phyloP scores from a whole-genome alignment of 2,797 vertebrate genomes.

The Melanotaenia parkinsoni region DNA sequence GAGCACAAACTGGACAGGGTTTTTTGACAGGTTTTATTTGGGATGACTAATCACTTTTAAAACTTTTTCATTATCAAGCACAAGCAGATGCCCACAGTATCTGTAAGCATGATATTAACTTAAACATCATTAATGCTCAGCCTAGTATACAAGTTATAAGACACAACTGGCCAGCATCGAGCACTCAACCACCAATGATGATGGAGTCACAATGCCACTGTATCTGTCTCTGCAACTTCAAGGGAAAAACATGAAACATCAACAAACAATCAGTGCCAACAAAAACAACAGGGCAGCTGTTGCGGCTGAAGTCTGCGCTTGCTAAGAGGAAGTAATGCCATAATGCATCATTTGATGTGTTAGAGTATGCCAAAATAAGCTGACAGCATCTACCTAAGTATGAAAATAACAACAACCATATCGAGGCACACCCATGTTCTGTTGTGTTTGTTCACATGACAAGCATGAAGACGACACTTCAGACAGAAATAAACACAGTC shows the following conservation, averaged over 20 bases:
- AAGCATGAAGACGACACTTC: constrained; percentile 1
- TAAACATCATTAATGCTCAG: not conserved
- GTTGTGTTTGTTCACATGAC: constrained; percentile 11
- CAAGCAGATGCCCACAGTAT: not conserved
- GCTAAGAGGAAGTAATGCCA: constrained; percentile 23
- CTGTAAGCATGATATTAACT: not conserved
- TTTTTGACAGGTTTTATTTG: constrained; percentile 2
- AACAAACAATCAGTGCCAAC: constrained; percentile 45
- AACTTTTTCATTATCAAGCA: not conserved
- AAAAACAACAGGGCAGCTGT: constrained; percentile 24
- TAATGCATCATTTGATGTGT: constrained; percentile 13
- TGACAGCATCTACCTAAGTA: constrained; percentile 10
- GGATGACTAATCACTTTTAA: not conserved
- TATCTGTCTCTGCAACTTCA: constrained; percentile 25
- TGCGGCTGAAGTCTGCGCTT: constrained; percentile 14
- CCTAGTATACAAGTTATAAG: not conserved
- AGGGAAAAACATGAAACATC: constrained; percentile 35
- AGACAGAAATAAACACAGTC: constrained; percentile 12
- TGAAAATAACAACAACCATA: constrained; percentile 7
- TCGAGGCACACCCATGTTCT: not conserved
- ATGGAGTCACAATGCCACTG: constrained; percentile 5
- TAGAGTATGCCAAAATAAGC: not conserved
- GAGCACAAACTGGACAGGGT: constrained; percentile 4
- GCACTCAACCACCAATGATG: not conserved
- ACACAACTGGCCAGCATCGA: not conserved